Base-by-base conservation (phyloP, 2,797 vertebrate species). In the Micropoecilia bifurca region DNA sequence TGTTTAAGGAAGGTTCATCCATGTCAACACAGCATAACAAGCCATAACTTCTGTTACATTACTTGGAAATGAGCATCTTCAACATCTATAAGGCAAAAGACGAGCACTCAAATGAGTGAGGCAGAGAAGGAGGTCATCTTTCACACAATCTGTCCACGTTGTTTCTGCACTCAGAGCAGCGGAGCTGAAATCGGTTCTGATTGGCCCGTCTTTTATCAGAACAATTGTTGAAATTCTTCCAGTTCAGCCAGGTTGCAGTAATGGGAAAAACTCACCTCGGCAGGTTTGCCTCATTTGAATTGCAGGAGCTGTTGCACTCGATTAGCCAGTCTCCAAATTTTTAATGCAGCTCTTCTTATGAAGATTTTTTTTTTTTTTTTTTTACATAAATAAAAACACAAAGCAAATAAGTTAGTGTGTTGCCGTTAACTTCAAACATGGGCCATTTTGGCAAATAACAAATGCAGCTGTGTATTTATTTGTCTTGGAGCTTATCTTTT, bases 181-280 rank as follows among this genome's bases (percentile, higher is more conserved):
- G 80, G 82, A 86, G 77, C 85, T 90, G 87, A 87, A 84, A 83
- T 75, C 0, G 1, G 45, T 85, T 80, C 79, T 88, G 90, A 92
- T 88, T 92, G 84, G 89, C 84, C 82, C 72, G 80, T 73, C 33
- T 16, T 43, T 59, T 79, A 80, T 88, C 82, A 18, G 76, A 90
- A 87, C 89, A 90, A 88, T 83, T 69, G 63, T 82, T 83, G 77
- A 91, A 91, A 91, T 86, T 81, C 76, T 89, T 91, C 90, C 90
- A 91, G 88, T 91, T 88, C 90, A 83, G 61, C 76, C 79, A 75
- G 80, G 89, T 87, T 84, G 90, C 81, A 85, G 82, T 86, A 87
- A 78, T 73, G 61, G 75, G 50, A 87, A 89, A 81, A 82, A 81
- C 75, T 90, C 83, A 87, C 76, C 86, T 91, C 89, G 90, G 90